Percentiles rank a stretch among this genome's conserved stretches.
phyloP scores from a whole-genome alignment of 2,113 vertebrate genomes.

The Lepisosteus osseus region DNA sequence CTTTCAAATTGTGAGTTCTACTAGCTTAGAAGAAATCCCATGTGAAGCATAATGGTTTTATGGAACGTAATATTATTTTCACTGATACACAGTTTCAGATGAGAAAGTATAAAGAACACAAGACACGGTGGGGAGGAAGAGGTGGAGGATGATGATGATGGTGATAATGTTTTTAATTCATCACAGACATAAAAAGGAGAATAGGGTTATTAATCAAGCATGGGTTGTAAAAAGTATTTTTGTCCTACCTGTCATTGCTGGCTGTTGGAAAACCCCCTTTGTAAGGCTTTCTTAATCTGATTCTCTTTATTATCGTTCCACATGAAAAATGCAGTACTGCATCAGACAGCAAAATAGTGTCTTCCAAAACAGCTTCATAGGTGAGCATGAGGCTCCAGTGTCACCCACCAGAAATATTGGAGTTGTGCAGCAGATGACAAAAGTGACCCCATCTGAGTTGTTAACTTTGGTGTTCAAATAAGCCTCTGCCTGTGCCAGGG shows the following conservation, averaged over 20 bases:
- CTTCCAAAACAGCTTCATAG: slow-evolving; percentile 12
- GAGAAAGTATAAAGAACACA: too few relatives aligned
- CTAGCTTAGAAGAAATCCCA: too few relatives aligned
- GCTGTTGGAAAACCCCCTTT: slow-evolving; percentile 24
- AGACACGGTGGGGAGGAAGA: too few relatives aligned
- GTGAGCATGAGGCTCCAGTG: background rate
- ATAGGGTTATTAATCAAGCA: background rate
- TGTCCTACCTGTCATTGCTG: slow-evolving; percentile 72
- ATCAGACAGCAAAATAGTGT: background rate
- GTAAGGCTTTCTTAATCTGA: background rate
- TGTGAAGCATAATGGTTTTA: too few relatives aligned
- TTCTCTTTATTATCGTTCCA: slow-evolving; percentile 2
- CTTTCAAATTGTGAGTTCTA: too few relatives aligned
- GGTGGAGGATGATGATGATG: background rate
- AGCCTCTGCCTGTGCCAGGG: slow-evolving; percentile 1
- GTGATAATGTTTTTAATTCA: background rate
- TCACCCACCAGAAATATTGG: slow-evolving; percentile 9
- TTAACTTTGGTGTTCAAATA: slow-evolving; percentile 6
- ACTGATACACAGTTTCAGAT: too few relatives aligned
- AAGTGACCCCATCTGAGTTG: slow-evolving; percentile 22
- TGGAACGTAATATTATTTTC: too few relatives aligned
- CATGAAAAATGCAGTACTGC: slow-evolving; percentile 1
- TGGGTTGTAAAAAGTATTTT: background rate
- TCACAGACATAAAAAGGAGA: background rate
- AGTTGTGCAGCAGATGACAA: slow-evolving; percentile 1